A percentile compares a stretch with the other conserved stretches of the same genome.
These are phyloP conservation scores for Eustalomyia histrio DNA, from an alignment of 2,888 invertebrate species.

Conservation along the genomic window DNA sequence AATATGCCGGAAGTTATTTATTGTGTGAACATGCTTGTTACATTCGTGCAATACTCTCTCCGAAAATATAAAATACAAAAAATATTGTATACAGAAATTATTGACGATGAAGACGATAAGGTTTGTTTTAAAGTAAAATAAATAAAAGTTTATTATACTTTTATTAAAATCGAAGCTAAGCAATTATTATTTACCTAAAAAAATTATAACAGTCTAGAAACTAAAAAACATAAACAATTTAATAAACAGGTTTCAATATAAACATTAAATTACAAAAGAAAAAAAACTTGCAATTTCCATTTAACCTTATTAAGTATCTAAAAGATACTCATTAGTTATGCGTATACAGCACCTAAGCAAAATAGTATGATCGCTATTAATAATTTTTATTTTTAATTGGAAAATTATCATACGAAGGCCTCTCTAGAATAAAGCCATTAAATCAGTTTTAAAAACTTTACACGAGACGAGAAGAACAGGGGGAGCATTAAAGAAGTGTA, in stretches of 20 bases:
- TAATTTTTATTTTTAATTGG: too few relatives aligned
- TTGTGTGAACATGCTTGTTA: constrained; percentile 62
- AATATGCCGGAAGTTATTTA: constrained; percentile 64
- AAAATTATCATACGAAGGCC: too few relatives aligned
- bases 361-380: neutral
- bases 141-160: neutral
- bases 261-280: neutral
- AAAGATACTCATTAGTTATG: constrained; percentile 60
- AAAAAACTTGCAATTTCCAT: constrained; percentile 60
- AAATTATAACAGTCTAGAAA: neutral
- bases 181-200: neutral
- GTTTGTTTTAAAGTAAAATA: neutral
- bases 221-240: constrained; percentile 1
- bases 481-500: too few relatives aligned
- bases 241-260: neutral
- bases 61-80: neutral
- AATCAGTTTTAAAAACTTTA: too few relatives aligned
- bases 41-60: neutral
- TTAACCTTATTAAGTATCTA: constrained; percentile 65
- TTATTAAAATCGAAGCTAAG: neutral
- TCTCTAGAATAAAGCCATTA: too few relatives aligned
- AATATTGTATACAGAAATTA: neutral
- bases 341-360: constrained; percentile 16
- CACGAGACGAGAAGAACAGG: too few relatives aligned
- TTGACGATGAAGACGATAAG: neutral